Base-by-base conservation (phyloP, 2,113 vertebrate species). In the Callipepla squamata region DNA sequence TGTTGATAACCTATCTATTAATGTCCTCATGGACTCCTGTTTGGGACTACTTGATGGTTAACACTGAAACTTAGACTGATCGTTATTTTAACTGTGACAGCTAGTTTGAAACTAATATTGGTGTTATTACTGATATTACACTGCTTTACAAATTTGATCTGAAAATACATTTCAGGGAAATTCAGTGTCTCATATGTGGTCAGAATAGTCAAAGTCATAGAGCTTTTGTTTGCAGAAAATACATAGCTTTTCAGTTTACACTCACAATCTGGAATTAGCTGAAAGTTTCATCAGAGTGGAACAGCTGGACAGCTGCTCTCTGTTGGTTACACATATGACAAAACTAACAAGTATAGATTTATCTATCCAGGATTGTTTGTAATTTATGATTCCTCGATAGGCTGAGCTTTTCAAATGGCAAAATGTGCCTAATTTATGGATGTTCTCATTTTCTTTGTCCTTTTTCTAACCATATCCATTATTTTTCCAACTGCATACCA, bases 391-490 rank as follows among this genome's bases (percentile, higher is more conserved):
- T 68, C 51, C 25, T 91, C 79, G 40, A 73, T 32, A 69, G 2
- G 7, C 23, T 32, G 87, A 62, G 30, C 11, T n/a, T 90, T 93
- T 90, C 28, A 67, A 69, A 95, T 80, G 47, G 22, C 38, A 57
- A 21, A 22, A 70, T 58, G 22, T 38, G 10, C n/a, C 32, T 90
- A 44, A 85, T 80, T 70, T 59, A 53, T 67, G 59, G 3, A 5
- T 42, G 53, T 34, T 80, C 62, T 50, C 1, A n/a, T 72, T 93
- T 80, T 78, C 11, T 72, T 86, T 75, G 47, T 80, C 38, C 10
- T 62, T 91, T 89, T 77, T 32, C n/a, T 74, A 53, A 85, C 45
- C 62, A 91, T 62, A 66, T 57, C 23, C 45, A 67, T 73, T 91
- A 12, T 62, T 72, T 26, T 58, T 87, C 44, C 32, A 72, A 25